Base-by-base conservation (phyloP, 2,797 vertebrate species). In the Emydoidea blandingii region DNA sequence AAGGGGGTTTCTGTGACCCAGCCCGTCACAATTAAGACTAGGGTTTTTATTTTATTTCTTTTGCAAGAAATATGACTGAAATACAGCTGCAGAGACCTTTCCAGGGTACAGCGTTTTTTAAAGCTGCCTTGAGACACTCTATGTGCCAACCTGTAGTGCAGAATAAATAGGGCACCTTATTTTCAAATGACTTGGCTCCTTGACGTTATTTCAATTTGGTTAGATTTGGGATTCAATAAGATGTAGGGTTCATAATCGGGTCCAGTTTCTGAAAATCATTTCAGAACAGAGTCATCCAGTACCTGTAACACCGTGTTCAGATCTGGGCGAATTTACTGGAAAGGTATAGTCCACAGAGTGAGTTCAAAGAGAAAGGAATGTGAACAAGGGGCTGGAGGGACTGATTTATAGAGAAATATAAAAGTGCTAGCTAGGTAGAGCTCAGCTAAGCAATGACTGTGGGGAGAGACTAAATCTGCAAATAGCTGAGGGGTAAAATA, bases 191-290 rank as follows among this genome's bases (percentile, higher is more conserved):
- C 34, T 59, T 59, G 34, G 8, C 27, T 87, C 37, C 34, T 15
- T 11, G 83, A 88, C 56, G 86, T 59, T 49, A 8, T 54, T 3
- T 59, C 41, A 47, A 44, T 62, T 76, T 79, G 59, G 8, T 27
- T 79, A 12, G 31, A 41, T 83, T 54, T 87, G 74, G 62, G 76
- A 87, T 85, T 31, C 12, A 37, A 57, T 52, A 31, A 81, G 90
- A 83, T 29, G 27, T 5, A 3, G 72, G 41, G n/a, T 86, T 87
- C 0, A 0, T 27, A 78, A 82, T 0, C 3, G 8, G 15, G 19
- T 76, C 56, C 37, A 11, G 37, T 16, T 86, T 90, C 59, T 91
- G 80, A 83, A 79, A 23, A 31, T 44, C 53, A 65, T 81, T 94
- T 79, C 81, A 59, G 57, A 86, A 87, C 29, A 21, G n/a, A 47